A percentile compares a stretch with the other conserved stretches of the same genome.
Conservation (phyloP, 1,140 invertebrate genomes). For the Ooceraea biroi region DNA sequence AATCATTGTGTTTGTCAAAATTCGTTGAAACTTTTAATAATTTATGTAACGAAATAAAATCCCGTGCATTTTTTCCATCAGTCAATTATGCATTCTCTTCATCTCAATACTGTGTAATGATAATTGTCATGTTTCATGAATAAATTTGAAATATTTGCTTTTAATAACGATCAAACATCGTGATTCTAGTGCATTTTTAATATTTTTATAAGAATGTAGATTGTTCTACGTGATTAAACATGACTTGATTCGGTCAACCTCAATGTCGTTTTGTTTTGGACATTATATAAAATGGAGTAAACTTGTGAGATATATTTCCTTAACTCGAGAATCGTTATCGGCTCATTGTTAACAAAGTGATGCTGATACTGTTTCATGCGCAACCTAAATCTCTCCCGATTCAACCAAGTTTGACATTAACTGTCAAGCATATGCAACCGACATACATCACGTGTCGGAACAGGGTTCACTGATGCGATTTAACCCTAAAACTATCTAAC, state of each 20-base stretch:
- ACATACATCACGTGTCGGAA: conserved; percentile 5
- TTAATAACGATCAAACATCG: too few species aligned
- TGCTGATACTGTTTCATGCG: background rate
- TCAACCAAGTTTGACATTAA: conserved; percentile 34
- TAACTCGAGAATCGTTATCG: too few species aligned
- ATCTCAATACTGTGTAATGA: too few species aligned
- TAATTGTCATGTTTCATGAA: too few species aligned
- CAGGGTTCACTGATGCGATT: background rate
- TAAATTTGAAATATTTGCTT: too few species aligned
- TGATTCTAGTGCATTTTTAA: background rate
- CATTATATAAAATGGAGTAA: too few species aligned
- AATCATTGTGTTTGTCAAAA: too few species aligned
- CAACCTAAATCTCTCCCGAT: conserved; percentile 5
- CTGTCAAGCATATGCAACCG: conserved; percentile 10
- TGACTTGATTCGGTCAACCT: background rate
- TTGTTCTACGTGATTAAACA: background rate
- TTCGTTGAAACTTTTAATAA: too few species aligned
- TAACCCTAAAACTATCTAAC: conserved; percentile 35
- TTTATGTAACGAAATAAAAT: too few species aligned
- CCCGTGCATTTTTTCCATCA: too few species aligned
- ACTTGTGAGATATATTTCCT: too few species aligned
- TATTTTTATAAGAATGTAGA: background rate
- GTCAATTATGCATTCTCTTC: too few species aligned
- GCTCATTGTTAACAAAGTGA: conserved; percentile 7
- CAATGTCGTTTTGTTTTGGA: background rate